Percentiles rank a stretch among this genome's conserved stretches.
Evolutionary conservation across 2,113 vertebrate species (phyloP).

Genomic region (Psophia crepitans): DNA sequence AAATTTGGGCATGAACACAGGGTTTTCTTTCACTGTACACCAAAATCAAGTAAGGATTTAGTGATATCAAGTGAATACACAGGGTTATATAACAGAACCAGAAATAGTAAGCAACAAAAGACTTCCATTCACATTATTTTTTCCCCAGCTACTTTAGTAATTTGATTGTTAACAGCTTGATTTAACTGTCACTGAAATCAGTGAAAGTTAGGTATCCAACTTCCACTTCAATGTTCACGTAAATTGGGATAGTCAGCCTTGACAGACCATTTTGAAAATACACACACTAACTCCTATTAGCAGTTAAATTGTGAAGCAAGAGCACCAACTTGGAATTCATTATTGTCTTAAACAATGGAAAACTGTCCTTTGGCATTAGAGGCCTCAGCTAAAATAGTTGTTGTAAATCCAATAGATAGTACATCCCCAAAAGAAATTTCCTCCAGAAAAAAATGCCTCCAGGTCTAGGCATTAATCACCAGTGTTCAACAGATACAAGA

Average conservation of each 20-base stretch:
- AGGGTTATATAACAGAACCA: background rate
- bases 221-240: background rate
- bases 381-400: background rate
- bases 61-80: background rate
- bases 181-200: background rate
- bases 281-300: background rate
- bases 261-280: background rate
- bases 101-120: background rate
- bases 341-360: background rate
- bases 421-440: background rate
- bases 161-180: background rate
- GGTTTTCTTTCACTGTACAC: background rate
- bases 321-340: background rate
- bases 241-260: background rate
- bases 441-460: background rate
- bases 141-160: background rate
- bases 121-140: background rate
- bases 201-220: background rate
- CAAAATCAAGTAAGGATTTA: background rate
- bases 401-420: background rate
- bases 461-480: background rate
- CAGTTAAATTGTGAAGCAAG: background rate
- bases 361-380: background rate
- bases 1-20: background rate
- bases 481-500: background rate